These are phyloP conservation scores for Centruroides vittatus DNA, from an alignment of 1,140 invertebrate genomes.

Conservation along the genomic window DNA sequence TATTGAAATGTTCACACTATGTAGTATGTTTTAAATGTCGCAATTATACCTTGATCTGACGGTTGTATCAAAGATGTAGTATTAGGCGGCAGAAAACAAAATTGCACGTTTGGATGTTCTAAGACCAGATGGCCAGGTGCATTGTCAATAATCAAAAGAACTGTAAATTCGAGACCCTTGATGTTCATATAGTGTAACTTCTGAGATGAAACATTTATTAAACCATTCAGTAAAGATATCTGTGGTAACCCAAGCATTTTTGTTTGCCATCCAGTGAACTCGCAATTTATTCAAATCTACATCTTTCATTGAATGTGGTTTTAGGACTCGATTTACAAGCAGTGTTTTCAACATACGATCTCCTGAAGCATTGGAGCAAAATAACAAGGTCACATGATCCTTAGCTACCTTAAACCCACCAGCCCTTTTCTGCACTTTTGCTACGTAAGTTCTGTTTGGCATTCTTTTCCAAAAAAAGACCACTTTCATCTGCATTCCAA, in stretches of 20 bases:
- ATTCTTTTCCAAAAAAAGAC: conserved; percentile 26
- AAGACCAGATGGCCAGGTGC: not conserved
- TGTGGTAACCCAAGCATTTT: conserved; percentile 28
- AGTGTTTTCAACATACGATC: conserved; percentile 30
- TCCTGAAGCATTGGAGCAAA: conserved; percentile 28
- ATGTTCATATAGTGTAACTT: conserved; percentile 6
- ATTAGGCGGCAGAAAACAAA: not conserved
- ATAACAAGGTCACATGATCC: conserved; percentile 30
- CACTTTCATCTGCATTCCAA: not conserved
- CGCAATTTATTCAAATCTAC: conserved; percentile 24
- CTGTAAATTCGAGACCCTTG: conserved; percentile 7
- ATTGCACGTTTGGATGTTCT: not conserved
- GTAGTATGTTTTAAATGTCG: conserved; percentile 1
- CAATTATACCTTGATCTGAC: not conserved
- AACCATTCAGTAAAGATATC: conserved; percentile 28
- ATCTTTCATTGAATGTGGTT: conserved; percentile 25
- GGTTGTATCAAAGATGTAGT: not conserved
- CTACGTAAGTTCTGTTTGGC: conserved; percentile 16
- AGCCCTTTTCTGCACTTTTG: conserved; percentile 23
- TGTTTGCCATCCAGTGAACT: conserved; percentile 29
- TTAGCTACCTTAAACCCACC: conserved; percentile 31
- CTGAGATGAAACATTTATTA: conserved; percentile 4
- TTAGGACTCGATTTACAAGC: conserved; percentile 28
- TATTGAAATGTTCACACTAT: conserved; percentile 7
- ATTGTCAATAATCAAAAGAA: not conserved